phyloP scores from a whole-genome alignment of 2,113 vertebrate species.

The cat (Felis catus) region DNA sequence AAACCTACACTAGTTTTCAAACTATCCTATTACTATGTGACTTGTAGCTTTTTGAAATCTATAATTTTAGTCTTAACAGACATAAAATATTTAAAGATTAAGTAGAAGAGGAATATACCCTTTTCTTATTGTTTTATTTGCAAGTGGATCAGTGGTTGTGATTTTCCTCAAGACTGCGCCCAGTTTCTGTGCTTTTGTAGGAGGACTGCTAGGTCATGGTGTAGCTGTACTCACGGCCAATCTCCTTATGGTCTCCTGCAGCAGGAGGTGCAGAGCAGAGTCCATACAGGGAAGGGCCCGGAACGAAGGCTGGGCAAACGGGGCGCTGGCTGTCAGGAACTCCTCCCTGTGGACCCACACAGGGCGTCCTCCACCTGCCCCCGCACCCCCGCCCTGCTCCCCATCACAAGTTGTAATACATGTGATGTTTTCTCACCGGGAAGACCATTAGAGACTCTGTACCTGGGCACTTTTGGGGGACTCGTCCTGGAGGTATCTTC shows the following conservation, averaged over 20 bases:
- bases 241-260: neutral
- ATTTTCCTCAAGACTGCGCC: neutral
- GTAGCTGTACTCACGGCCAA: neutral
- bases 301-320: no score
- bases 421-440: neutral
- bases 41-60: neutral
- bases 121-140: neutral
- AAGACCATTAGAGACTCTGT: neutral
- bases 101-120: neutral
- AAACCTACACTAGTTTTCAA: neutral
- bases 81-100: neutral
- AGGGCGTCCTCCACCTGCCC: neutral
- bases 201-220: neutral
- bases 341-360: neutral
- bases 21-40: neutral
- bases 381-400: neutral
- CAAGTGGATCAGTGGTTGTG: neutral
- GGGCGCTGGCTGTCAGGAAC: neutral
- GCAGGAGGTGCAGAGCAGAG: neutral
- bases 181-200: neutral
- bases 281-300: neutral
- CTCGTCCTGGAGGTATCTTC: neutral
- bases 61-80: slow-evolving; percentile 1
- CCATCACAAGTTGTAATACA: neutral
- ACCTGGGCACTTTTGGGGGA: neutral